Evolutionary conservation across 2,797 vertebrate species (phyloP), one percentile per base, ranked within the genome.

Genomic region (Tolypeutes matacus): DNA sequence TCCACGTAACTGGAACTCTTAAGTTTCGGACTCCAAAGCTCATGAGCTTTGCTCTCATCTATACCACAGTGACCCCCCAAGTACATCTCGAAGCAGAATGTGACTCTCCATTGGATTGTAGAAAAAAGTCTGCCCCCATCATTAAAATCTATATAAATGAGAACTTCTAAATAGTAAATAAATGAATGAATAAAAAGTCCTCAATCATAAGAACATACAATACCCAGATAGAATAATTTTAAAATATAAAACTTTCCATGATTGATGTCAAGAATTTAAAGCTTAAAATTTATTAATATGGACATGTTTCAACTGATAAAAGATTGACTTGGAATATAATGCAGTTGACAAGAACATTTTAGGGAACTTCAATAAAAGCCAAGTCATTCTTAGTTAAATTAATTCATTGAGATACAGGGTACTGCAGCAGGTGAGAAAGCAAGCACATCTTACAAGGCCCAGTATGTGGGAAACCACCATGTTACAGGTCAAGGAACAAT

Each of bases 181-280:
- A 39, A 39, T 34, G 39, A 39, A 53, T 49, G 56, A 49, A 34
- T 53, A 53, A 53, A 84, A n/a, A 86, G 17, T 60, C 13, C 56
- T 15, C 4, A 18, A 8, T n/a, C 58, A 34, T 25, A 6, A 34
- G 25, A 86, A 87, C 85, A 51, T 23, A 78, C 21, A 53, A 76
- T 29, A 72, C 15, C n/a, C 42, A 84, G 39, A 39, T n/a, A 36
- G 89, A 76, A 94, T 49, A 75, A 49, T 62, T 84, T 70, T 34
- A 36, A 62, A 72, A 7, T 78, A 15, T n/a, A 58, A 89, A 64
- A 36, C 78, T 14, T 29, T 3, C 46, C 29, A 3, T 64, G 56
- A 78, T 72, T 29, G 42, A 51, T n/a, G 51, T n/a, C 34, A 78
- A 90, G 72, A 90, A 77, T n/a, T 85, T 85, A 85, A 62, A 62